Evolutionary conservation across 2,113 vertebrate genomes (phyloP).

Genomic region (Propithecus coquereli): DNA sequence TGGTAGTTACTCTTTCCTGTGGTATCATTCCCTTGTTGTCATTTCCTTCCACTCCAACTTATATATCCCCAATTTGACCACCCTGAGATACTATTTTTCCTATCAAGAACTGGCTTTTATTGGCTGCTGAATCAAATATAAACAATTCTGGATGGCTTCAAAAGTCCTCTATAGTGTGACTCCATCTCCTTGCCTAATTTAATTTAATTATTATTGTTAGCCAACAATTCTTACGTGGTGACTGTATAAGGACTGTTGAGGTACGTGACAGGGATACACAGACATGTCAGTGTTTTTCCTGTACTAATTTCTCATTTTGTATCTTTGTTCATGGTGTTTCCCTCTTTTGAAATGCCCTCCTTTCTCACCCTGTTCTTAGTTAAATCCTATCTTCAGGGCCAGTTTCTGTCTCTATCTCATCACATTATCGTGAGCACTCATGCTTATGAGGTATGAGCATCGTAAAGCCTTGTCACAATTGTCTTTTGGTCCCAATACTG

Average conservation of each 20-base stretch:
- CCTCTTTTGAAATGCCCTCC: neutral
- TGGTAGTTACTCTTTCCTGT: neutral
- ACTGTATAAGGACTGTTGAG: neutral
- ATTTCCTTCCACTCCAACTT: neutral
- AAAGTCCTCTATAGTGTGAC: neutral
- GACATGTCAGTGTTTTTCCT: neutral
- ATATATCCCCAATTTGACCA: neutral
- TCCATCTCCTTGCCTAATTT: neutral
- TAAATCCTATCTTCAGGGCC: neutral
- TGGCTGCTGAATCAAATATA: constrained; percentile 34
- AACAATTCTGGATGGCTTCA: neutral
- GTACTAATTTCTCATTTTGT: neutral
- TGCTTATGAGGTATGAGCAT: neutral
- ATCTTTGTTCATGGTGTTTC: neutral
- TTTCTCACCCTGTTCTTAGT: neutral
- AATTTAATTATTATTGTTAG: neutral
- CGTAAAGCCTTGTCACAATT: neutral
- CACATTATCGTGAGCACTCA: neutral
- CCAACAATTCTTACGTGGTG: neutral
- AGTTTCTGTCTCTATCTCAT: neutral
- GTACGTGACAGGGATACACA: neutral
- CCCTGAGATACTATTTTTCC: neutral
- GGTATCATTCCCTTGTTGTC: neutral
- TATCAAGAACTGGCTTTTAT: neutral
- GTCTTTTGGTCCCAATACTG: neutral